Percentiles rank a stretch among this genome's conserved stretches.
These are phyloP conservation scores for Lasioglossum figueresi DNA, from an alignment of 2,888 invertebrate species.

Conservation along the genomic window DNA sequence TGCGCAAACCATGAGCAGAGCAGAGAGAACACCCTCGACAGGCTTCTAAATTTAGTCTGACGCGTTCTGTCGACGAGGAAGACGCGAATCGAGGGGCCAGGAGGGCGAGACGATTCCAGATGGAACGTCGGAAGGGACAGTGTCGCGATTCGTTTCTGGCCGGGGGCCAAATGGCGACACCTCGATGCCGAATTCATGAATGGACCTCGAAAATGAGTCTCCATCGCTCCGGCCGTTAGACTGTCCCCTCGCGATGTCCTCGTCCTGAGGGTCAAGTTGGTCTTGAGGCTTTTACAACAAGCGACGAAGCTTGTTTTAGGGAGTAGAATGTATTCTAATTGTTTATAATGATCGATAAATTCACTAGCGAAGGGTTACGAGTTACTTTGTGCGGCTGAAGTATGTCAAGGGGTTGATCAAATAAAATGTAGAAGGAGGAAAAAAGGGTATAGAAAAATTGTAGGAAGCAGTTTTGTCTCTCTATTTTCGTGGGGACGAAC, in stretches of 20 bases:
- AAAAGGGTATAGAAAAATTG: no score
- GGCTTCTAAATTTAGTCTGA: slow-evolving; percentile 69
- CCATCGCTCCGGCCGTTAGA: slow-evolving; percentile 26
- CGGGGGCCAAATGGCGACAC: slow-evolving; percentile 73
- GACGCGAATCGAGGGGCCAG: slow-evolving; percentile 42
- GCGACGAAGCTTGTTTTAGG: no score
- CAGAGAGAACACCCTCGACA: slow-evolving; percentile 47
- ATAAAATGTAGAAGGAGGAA: background rate
- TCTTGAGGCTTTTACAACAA: no score
- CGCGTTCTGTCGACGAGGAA: slow-evolving; percentile 70
- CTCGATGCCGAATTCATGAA: slow-evolving; percentile 75
- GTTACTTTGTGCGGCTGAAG: no score
- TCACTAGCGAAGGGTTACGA: no score
- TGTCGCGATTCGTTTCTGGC: slow-evolving; percentile 79
- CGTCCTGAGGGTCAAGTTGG: slow-evolving; percentile 35
- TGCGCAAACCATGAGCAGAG: slow-evolving; percentile 15
- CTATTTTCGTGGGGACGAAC: background rate
- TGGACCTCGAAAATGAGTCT: slow-evolving; percentile 68
- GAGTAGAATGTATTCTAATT: no score
- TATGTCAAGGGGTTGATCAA: background rate
- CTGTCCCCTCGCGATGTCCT: slow-evolving; percentile 1
- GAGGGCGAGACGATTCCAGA: slow-evolving; percentile 46
- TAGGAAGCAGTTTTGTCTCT: background rate
- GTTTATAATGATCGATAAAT: no score
- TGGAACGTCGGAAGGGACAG: slow-evolving; percentile 70